A percentile compares a stretch with the other conserved stretches of the same genome.
phyloP scores from a whole-genome alignment of 2,797 vertebrate genomes.

The Lutjanus argentimaculatus region DNA sequence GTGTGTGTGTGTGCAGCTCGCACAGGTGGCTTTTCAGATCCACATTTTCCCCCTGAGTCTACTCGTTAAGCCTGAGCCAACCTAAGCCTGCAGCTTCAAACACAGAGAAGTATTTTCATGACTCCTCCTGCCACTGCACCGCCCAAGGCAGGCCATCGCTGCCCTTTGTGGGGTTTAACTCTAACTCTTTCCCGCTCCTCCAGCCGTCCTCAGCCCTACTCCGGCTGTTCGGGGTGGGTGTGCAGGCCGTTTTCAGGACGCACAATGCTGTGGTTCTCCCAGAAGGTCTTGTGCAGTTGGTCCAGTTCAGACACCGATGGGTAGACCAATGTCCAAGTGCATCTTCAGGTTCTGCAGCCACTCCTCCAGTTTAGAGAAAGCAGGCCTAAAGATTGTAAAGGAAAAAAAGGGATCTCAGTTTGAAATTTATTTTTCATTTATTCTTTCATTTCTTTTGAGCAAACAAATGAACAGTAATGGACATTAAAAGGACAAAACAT shows the following conservation, averaged over 20 bases:
- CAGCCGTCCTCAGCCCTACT: constrained; percentile 74
- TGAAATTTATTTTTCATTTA: neutral
- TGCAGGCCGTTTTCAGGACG: constrained; percentile 87
- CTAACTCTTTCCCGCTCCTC: constrained; percentile 22
- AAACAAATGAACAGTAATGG: too few relatives aligned
- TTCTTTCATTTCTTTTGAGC: neutral
- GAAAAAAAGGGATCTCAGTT: neutral
- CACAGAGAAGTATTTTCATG: constrained; percentile 40
- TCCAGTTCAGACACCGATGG: constrained; percentile 92
- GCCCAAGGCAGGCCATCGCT: constrained; percentile 19
- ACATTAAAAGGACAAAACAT: too few relatives aligned
- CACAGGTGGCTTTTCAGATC: constrained; percentile 71
- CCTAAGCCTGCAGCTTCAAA: constrained; percentile 48
- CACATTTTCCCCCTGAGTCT: constrained; percentile 75
- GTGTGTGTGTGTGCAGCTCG: constrained; percentile 40
- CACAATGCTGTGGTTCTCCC: constrained; percentile 84
- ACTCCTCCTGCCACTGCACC: constrained; percentile 43
- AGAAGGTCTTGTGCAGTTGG: constrained; percentile 91
- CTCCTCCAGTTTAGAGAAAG: constrained; percentile 93
- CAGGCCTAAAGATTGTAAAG: constrained; percentile 83
- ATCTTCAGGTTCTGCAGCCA: constrained; percentile 95
- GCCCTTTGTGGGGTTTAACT: constrained; percentile 11
- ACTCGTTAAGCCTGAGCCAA: constrained; percentile 64
- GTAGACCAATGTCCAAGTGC: constrained; percentile 93
- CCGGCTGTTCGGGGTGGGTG: constrained; percentile 87